Percentiles rank a stretch among this genome's conserved stretches.
Evolutionary conservation across 2,113 vertebrate genomes (phyloP).

Genomic region (Australoheros scitulus): DNA sequence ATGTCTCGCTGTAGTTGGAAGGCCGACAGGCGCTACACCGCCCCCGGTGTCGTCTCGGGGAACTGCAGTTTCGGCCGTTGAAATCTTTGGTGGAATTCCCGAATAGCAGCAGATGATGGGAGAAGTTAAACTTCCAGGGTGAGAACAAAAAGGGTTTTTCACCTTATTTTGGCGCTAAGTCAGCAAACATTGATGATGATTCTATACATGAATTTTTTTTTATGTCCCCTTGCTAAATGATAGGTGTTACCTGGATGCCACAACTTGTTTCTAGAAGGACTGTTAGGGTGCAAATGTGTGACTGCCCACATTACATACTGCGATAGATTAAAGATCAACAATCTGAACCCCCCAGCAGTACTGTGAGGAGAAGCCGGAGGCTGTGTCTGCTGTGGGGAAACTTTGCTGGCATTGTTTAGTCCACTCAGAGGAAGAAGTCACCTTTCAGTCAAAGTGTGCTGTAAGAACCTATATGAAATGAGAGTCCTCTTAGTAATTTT

Average conservation of each 20-base stretch:
- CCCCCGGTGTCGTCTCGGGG: not conserved
- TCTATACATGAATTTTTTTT: not conserved
- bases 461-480: not conserved
- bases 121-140: not conserved
- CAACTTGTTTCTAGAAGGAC: not conserved
- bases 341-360: too few relatives aligned
- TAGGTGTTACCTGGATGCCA: not conserved
- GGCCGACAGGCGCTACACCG: not conserved
- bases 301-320: not conserved
- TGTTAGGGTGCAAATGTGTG: not conserved
- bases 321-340: too few relatives aligned
- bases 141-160: rapidly evolving
- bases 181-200: not conserved
- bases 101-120: not conserved
- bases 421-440: not conserved
- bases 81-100: not conserved
- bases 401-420: rapidly evolving
- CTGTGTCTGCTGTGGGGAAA: not conserved
- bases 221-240: rapidly evolving
- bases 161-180: not conserved
- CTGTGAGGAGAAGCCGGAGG: not conserved
- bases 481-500: not conserved
- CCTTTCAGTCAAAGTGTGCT: not conserved
- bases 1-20: not conserved
- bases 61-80: not conserved